Percentiles rank a stretch among this genome's conserved stretches.
Evolutionary conservation across 2,797 vertebrate genomes (phyloP).

Genomic region (Hephaestus fuliginosus): DNA sequence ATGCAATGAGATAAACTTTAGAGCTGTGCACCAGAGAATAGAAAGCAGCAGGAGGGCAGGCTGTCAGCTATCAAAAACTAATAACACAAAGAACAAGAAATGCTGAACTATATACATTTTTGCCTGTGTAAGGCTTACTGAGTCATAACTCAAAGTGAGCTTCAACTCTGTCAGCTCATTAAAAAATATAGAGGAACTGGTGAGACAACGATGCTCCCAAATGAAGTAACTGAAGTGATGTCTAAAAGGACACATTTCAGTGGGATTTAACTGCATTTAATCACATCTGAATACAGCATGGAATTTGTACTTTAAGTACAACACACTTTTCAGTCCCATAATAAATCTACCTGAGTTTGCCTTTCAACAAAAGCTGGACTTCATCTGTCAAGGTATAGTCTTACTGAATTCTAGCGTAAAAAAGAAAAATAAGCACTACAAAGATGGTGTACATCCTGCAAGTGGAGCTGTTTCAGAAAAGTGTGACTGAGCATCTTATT

Average conservation of each 20-base stretch:
- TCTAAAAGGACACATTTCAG: neutral
- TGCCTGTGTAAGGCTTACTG: neutral
- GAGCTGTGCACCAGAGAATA: slow-evolving; percentile 2
- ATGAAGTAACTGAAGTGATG: neutral
- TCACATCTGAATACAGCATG: neutral
- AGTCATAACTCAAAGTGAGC: slow-evolving; percentile 1
- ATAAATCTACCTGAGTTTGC: neutral
- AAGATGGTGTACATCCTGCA: neutral
- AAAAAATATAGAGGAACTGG: neutral
- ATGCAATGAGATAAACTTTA: slow-evolving; percentile 28
- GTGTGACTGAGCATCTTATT: neutral
- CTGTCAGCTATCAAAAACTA: slow-evolving; percentile 53
- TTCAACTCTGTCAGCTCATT: neutral
- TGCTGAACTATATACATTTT: slow-evolving; percentile 19
- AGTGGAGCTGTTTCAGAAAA: too few species aligned
- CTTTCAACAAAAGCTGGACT: neutral
- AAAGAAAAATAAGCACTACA: neutral
- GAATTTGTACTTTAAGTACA: neutral
- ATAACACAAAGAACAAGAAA: slow-evolving; percentile 26
- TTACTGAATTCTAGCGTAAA: neutral
- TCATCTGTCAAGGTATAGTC: neutral
- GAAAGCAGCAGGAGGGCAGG: slow-evolving; percentile 46
- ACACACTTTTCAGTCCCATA: neutral
- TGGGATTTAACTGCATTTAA: accelerated
- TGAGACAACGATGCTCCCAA: neutral